Evolutionary conservation across 2,113 vertebrate species (phyloP), one percentile per base, ranked within the genome.

Genomic region (Hippoglossus stenolepis): DNA sequence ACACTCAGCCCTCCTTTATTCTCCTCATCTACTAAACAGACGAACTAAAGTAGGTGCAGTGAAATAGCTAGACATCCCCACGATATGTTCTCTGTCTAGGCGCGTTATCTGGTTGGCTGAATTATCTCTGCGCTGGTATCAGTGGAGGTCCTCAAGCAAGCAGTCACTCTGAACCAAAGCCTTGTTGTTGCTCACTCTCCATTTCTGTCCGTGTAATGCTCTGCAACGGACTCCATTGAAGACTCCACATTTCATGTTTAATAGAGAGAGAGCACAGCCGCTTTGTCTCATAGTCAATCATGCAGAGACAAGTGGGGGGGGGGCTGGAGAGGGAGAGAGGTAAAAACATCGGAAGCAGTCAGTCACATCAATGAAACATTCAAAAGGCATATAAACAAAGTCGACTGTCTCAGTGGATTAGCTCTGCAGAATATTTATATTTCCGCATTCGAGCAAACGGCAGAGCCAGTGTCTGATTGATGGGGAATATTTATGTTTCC

Each of bases 381-480:
- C 85, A 89, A 76, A 89, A 82, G 86, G 75, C 85, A 84, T 79
- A 89, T 84, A 89, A 92, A 91, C 83, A 90, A 84, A 89, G 83
- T 87, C 70, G 17, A 70, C 68, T 59, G 58, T 88, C 86, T 88
- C 78, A 40, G 80, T 75, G 80, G 77, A 88, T 88, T 88, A 88
- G 63, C 82, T 28, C 67, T 24, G 57, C 35, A 28, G 69, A 84
- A 86, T 90, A 91, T 90, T 89, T 90, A 86, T 79, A 88, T 81
- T 85, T 88, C 40, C 60, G 77, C 79, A 84, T 89, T 69, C 26
- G 63, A 89, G 77, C 7, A 43, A 85, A 60, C 80, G 70, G 63
- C 56, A 24, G 47, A 65, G 79, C 62, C 76, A 38, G 62, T 47
- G 72, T 78, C 66, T 59, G 59, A 60, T 75, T 87, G 72, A 78